Evolutionary conservation across 2,113 vertebrate genomes (phyloP).

Genomic region (Thymallus thymallus): DNA sequence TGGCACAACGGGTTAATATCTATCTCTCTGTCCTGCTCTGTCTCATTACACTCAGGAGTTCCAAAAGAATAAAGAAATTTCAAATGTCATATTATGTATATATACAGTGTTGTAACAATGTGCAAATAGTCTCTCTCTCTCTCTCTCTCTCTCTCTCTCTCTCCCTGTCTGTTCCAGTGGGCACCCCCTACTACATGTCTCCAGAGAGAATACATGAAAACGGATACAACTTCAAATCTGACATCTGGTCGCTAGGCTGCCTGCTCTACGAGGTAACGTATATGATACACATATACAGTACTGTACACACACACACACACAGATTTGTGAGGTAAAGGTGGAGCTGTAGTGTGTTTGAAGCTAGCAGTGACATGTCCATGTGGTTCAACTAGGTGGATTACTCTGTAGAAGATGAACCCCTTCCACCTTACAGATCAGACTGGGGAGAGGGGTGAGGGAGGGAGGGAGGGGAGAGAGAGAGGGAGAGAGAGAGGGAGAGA

Average conservation of each 20-base stretch:
- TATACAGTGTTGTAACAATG: too few species aligned
- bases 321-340: constrained; percentile 70
- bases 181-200: constrained; percentile 99
- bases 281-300: not conserved
- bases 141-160: not conserved
- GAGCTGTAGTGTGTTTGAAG: constrained; percentile 63
- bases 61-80: too few species aligned
- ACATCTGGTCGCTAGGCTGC: constrained; percentile 99
- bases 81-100: too few species aligned
- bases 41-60: too few species aligned
- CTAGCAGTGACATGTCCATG: constrained; percentile 65
- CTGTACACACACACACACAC: not conserved
- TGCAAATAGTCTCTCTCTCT: too few species aligned
- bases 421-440: constrained; percentile 50
- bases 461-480: too few species aligned
- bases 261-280: constrained; percentile 90
- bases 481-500: too few species aligned
- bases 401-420: constrained; percentile 46
- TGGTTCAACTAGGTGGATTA: constrained; percentile 64
- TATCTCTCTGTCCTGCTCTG: too few species aligned
- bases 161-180: constrained; percentile 80
- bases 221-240: constrained; percentile 99
- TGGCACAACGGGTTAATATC: not conserved
- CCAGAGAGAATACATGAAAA: constrained; percentile 98
- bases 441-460: too few species aligned